These are phyloP conservation scores for Halocaridina rubra DNA, from an alignment of 2,888 invertebrate species.

Conservation along the genomic window DNA sequence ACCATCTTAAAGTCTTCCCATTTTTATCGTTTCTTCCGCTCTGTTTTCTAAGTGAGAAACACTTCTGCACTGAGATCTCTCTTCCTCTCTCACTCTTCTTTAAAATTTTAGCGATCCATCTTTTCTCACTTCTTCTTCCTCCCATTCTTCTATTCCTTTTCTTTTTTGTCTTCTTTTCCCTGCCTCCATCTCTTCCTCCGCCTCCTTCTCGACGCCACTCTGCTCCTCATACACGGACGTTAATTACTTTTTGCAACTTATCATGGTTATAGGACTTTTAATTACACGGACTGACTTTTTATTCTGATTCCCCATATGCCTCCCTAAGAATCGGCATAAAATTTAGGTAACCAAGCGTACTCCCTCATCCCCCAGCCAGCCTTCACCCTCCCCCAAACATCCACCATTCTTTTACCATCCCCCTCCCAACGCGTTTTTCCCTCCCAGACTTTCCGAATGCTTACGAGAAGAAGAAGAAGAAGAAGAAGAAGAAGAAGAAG, in stretches of 20 bases:
- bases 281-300: constrained; percentile 45
- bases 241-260: constrained; percentile 61
- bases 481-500: neutral
- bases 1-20: too few species aligned
- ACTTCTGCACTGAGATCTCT: too few species aligned
- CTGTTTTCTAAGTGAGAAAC: neutral
- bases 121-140: neutral
- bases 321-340: constrained; percentile 25
- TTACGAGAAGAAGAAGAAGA: too few species aligned
- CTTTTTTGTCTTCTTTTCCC: neutral
- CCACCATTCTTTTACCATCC: neutral
- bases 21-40: too few species aligned
- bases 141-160: neutral
- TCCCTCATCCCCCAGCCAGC: neutral
- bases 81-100: neutral
- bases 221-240: constrained; percentile 48
- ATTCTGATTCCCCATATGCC: constrained; percentile 22
- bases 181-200: neutral
- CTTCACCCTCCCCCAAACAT: neutral
- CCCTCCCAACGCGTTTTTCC: too few species aligned
- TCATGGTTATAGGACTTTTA: constrained; percentile 55
- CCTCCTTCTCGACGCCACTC: neutral
- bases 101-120: too few species aligned
- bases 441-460: too few species aligned
- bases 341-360: constrained; percentile 8